Conservation (phyloP, 2,888 invertebrate species). For the Anaspis maculata region DNA sequence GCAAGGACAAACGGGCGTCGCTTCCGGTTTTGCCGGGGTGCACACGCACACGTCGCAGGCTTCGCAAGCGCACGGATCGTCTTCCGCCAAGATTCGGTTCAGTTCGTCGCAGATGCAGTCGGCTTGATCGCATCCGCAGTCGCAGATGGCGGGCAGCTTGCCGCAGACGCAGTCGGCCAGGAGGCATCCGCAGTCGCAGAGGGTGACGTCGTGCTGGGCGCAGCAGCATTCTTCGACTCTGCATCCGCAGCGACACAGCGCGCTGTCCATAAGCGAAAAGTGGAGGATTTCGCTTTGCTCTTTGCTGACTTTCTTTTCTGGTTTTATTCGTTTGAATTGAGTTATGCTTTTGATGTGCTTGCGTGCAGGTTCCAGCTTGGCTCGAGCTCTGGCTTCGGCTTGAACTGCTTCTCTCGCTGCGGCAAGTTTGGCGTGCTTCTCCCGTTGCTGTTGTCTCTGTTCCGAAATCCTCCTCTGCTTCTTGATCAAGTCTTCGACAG, state of each 20-base stretch:
- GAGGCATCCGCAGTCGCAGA: neutral
- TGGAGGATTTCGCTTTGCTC: neutral
- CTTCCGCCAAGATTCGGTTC: neutral
- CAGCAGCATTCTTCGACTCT: neutral
- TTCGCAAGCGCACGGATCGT: too few relatives aligned
- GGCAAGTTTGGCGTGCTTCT: too few relatives aligned
- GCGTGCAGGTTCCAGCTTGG: too few relatives aligned
- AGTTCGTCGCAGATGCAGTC: neutral
- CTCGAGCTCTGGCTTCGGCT: too few relatives aligned
- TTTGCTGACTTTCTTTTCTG: neutral
- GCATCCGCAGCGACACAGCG: neutral
- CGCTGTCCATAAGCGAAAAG: too few relatives aligned
- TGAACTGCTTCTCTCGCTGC: too few relatives aligned
- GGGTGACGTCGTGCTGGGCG: neutral
- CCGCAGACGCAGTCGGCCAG: neutral
- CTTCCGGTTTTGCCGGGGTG: too few relatives aligned
- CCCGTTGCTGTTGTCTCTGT: neutral
- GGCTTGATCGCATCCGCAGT: neutral
- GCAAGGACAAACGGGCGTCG: too few relatives aligned
- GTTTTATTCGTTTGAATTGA: neutral
- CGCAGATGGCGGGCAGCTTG: neutral
- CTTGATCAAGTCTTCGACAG: neutral
- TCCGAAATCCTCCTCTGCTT: neutral
- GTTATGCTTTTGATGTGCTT: neutral
- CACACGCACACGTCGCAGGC: too few relatives aligned